Conservation (phyloP, 2,888 invertebrate species). For the Tachina grossa region DNA sequence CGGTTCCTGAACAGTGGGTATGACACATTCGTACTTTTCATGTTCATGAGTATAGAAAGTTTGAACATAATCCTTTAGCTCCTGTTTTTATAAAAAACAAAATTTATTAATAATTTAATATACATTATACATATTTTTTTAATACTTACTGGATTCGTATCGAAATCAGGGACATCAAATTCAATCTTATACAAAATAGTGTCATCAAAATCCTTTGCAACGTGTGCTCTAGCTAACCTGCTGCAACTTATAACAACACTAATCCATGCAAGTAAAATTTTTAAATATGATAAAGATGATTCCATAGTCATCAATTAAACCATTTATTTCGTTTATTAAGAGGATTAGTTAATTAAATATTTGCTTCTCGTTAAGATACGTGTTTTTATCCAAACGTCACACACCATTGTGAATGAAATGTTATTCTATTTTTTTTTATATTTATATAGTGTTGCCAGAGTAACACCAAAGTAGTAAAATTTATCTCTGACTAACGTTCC, state of each 20-base stretch:
- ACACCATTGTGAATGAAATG: not conserved
- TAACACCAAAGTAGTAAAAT: too few species aligned
- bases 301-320: not conserved
- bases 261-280: not conserved
- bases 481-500: too few species aligned
- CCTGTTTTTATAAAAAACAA: constrained; percentile 72
- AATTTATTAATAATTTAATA: not conserved
- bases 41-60: constrained; percentile 86
- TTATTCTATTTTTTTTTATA: not conserved
- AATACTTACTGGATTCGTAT: constrained; percentile 81
- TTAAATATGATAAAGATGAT: not conserved
- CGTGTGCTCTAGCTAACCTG: constrained; percentile 82
- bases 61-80: constrained; percentile 74
- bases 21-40: constrained; percentile 91
- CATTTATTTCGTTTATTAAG: too few species aligned
- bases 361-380: constrained; percentile 31
- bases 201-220: constrained; percentile 92
- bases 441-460: not conserved
- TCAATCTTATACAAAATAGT: constrained; percentile 90
- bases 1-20: constrained; percentile 86
- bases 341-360: not conserved
- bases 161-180: constrained; percentile 86
- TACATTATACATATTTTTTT: not conserved
- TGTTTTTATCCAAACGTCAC: constrained; percentile 35
- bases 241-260: not conserved